Conservation (phyloP, 2,797 vertebrate genomes). For the Oryzias sinensis region DNA sequence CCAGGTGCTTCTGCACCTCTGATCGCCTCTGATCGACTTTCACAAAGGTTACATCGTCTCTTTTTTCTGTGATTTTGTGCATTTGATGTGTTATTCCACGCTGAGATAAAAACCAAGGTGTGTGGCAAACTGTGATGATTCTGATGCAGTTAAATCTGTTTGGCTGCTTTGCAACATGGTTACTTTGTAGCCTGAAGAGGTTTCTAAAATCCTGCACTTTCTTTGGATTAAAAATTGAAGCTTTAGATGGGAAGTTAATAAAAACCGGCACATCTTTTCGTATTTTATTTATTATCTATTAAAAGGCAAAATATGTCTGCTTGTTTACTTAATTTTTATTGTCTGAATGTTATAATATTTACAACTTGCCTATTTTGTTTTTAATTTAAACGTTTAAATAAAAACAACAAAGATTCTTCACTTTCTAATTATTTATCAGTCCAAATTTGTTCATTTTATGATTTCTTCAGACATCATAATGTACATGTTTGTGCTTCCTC, state of each 20-base stretch:
- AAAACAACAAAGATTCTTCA: too few species aligned
- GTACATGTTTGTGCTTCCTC: neutral
- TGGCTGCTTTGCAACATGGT: slow-evolving; percentile 46
- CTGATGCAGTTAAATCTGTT: slow-evolving; percentile 55
- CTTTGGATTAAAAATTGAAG: slow-evolving; percentile 14
- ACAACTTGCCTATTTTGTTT: too few species aligned
- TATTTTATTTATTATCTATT: too few species aligned
- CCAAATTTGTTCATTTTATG: too few species aligned
- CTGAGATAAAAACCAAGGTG: slow-evolving; percentile 60
- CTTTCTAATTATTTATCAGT: too few species aligned
- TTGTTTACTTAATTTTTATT: too few species aligned
- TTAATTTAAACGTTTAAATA: too few species aligned
- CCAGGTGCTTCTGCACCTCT: slow-evolving; percentile 70
- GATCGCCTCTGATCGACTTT: slow-evolving; percentile 76
- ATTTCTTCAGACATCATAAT: too few species aligned
- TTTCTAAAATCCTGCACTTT: slow-evolving; percentile 24
- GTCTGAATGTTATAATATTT: too few species aligned
- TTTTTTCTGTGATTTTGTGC: slow-evolving; percentile 71
- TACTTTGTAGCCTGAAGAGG: slow-evolving; percentile 39
- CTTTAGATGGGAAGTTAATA: too few species aligned
- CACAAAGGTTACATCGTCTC: slow-evolving; percentile 75
- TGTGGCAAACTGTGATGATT: slow-evolving; percentile 64
- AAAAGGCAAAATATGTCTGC: too few species aligned
- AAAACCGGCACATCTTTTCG: too few species aligned
- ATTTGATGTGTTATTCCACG: slow-evolving; percentile 70